Conservation (phyloP, 2,113 vertebrate species). For the Saimiri boliviensis region DNA sequence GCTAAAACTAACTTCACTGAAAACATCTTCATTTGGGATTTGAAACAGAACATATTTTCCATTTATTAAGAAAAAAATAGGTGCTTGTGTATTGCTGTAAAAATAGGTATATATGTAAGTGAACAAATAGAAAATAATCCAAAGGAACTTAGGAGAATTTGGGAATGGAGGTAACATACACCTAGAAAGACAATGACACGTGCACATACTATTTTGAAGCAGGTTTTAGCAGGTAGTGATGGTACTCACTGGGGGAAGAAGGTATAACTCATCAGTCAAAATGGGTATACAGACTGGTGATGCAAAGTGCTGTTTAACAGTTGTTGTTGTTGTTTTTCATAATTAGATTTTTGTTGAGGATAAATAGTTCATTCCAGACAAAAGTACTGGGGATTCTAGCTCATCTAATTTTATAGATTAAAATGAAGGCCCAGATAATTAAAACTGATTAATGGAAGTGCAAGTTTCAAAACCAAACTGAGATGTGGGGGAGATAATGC, state of each 20-base stretch:
- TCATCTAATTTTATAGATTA: background rate
- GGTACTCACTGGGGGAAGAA: background rate
- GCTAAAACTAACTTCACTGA: background rate
- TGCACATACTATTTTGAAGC: background rate
- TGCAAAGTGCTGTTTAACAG: background rate
- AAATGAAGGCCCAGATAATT: background rate
- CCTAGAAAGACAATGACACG: background rate
- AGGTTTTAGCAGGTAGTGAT: background rate
- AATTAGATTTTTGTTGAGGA: background rate
- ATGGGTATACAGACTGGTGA: background rate
- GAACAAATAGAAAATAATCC: background rate
- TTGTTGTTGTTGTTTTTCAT: background rate
- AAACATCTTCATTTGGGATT: background rate
- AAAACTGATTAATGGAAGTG: background rate
- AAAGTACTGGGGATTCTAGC: background rate
- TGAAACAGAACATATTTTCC: background rate
- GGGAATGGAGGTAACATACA: background rate
- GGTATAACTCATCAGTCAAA: background rate
- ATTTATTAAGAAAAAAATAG: background rate
- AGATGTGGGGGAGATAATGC: background rate
- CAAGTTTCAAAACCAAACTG: background rate
- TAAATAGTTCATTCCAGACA: conserved; percentile 1
- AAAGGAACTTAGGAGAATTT: background rate
- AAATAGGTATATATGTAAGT: background rate
- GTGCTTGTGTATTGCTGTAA: too few relatives aligned